Conservation (phyloP, 2,888 invertebrate species). For the Piscicola geometra region DNA sequence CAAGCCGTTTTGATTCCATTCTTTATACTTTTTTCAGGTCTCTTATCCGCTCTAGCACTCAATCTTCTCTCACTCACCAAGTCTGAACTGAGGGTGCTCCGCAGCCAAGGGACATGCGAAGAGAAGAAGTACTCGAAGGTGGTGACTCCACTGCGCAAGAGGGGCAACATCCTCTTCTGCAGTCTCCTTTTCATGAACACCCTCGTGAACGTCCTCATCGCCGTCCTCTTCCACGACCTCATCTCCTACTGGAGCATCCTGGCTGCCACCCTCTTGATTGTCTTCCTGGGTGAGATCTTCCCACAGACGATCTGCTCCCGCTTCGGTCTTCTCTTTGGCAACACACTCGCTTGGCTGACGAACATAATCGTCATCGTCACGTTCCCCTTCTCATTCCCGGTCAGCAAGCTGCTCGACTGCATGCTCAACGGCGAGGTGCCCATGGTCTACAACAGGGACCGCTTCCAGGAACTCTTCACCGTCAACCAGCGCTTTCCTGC, state of each 20-base stretch:
- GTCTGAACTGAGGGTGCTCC: slow-evolving; percentile 87
- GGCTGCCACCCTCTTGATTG: slow-evolving; percentile 85
- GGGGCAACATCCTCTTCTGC: slow-evolving; percentile 84
- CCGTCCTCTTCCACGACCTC: slow-evolving; percentile 87
- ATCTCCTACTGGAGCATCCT: slow-evolving; percentile 79
- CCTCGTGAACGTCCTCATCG: slow-evolving; percentile 90
- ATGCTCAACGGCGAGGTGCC: slow-evolving; percentile 94
- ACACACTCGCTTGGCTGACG: slow-evolving; percentile 85
- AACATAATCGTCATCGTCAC: slow-evolving; percentile 89
- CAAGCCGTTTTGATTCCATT: slow-evolving; percentile 49
- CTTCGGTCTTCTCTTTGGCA: slow-evolving; percentile 92
- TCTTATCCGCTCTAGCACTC: slow-evolving; percentile 93
- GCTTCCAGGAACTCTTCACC: slow-evolving; percentile 82
- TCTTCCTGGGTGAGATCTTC: slow-evolving; percentile 92
- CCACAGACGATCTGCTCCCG: slow-evolving; percentile 88
- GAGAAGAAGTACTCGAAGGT: slow-evolving; percentile 72
- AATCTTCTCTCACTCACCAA: slow-evolving; percentile 90
- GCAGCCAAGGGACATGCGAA: slow-evolving; percentile 74
- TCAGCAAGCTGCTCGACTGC: slow-evolving; percentile 76
- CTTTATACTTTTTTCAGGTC: slow-evolving; percentile 80
- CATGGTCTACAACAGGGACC: slow-evolving; percentile 88
- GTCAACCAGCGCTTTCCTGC: slow-evolving; percentile 47
- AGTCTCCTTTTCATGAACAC: slow-evolving; percentile 73
- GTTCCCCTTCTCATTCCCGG: slow-evolving; percentile 84
- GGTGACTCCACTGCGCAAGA: slow-evolving; percentile 85